Percentiles rank a stretch among this genome's conserved stretches.
Evolutionary conservation across 2,888 invertebrate genomes (phyloP).

Genomic region (Chloroclysta siterata): DNA sequence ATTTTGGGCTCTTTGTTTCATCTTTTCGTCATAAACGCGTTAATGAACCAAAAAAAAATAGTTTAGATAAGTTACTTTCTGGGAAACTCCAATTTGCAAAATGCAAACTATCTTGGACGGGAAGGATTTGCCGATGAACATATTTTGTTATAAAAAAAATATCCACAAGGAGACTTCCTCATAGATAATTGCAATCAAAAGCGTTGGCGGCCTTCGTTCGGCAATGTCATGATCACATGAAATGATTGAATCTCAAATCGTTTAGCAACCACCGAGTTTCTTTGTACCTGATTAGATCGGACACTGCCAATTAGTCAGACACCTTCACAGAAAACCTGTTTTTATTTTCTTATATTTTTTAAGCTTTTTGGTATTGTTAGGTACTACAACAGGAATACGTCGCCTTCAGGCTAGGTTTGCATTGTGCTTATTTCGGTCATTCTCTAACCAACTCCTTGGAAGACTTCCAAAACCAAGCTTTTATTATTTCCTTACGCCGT

Average conservation of each 20-base stretch:
- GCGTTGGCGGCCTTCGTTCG: constrained; percentile 2
- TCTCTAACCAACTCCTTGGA: constrained; percentile 1
- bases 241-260: too few species aligned
- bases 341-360: not conserved
- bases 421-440: not conserved
- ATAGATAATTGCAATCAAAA: too few species aligned
- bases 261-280: too few species aligned
- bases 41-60: too few species aligned
- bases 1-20: too few species aligned
- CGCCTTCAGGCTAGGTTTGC: not conserved
- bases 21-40: too few species aligned
- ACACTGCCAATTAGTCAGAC: too few species aligned
- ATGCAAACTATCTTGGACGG: not conserved
- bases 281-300: too few species aligned
- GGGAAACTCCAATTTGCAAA: not conserved
- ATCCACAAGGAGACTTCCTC: not conserved
- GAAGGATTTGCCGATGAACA: not conserved
- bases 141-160: not conserved
- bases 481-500: not conserved
- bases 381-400: not conserved
- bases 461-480: constrained; percentile 4
- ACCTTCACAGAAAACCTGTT: too few species aligned
- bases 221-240: not conserved
- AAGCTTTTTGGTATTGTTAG: not conserved
- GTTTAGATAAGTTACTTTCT: not conserved